A percentile compares a stretch with the other conserved stretches of the same genome.
Conservation (phyloP, 2,797 vertebrate species). For the Mallotus villosus region DNA sequence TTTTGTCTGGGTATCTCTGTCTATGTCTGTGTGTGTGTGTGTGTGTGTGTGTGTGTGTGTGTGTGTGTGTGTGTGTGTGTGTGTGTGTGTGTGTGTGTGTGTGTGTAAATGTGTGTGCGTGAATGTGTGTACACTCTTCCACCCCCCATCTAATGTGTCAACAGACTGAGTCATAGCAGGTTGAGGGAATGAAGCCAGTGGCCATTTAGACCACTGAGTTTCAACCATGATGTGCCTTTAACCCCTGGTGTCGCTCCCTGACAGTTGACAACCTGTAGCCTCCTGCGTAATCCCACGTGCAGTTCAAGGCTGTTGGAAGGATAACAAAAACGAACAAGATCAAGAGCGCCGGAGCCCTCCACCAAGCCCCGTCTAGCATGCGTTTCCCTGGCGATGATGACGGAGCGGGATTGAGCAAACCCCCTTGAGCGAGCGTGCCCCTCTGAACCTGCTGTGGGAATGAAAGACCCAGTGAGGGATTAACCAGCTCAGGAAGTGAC, state of each 20-base stretch:
- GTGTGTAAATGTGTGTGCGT: constrained; percentile 3
- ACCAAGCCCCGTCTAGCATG: constrained; percentile 58
- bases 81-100: constrained; percentile 1
- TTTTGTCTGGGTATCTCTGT: constrained; percentile 22
- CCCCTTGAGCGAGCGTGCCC: constrained; percentile 42
- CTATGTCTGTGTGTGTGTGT: background rate
- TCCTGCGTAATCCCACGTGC: too few relatives aligned
- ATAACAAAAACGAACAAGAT: background rate
- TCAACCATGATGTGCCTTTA: background rate
- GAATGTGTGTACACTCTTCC: background rate
- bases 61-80: constrained; percentile 12
- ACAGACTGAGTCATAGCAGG: background rate
- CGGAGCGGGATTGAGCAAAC: constrained; percentile 36
- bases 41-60: constrained; percentile 1
- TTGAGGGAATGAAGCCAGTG: background rate
- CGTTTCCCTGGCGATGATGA: constrained; percentile 55
- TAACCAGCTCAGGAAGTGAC: constrained; percentile 15
- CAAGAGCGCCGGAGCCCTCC: constrained; percentile 36
- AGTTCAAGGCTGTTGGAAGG: too few relatives aligned
- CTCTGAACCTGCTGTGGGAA: constrained; percentile 53
- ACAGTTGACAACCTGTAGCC: too few relatives aligned
- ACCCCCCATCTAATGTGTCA: background rate
- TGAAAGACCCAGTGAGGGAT: constrained; percentile 55
- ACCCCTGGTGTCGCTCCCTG: background rate
- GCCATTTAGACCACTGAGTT: too few relatives aligned